A percentile compares a stretch with the other conserved stretches of the same genome.
Evolutionary conservation across 2,113 vertebrate species (phyloP).

Genomic region (Tupaia tana): DNA sequence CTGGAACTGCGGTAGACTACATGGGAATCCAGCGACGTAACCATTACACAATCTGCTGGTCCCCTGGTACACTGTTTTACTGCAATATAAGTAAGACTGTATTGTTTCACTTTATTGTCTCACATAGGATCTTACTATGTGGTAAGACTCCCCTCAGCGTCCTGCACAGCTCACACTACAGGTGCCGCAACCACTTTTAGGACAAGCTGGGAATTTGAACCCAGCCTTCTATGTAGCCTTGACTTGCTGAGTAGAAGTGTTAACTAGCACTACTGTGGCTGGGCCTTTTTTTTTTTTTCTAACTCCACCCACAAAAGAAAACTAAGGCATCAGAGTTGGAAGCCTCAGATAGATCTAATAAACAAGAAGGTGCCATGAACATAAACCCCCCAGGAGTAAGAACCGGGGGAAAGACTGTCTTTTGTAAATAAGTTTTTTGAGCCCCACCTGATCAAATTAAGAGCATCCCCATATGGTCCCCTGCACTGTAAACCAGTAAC

Average conservation of each 20-base stretch:
- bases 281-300: background rate
- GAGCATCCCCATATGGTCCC: background rate
- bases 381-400: background rate
- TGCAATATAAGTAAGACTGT: background rate
- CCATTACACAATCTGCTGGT: too few species aligned
- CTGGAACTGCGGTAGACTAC: too few species aligned
- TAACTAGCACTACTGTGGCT: too few species aligned
- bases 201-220: too few species aligned
- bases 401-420: background rate
- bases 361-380: background rate
- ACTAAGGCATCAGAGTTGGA: background rate
- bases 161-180: too few species aligned
- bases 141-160: too few species aligned
- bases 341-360: background rate
- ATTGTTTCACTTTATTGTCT: background rate
- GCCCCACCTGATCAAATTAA: conserved; percentile 22
- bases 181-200: too few species aligned
- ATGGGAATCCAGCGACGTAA: too few species aligned
- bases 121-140: too few species aligned
- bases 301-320: background rate
- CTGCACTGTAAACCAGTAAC: background rate
- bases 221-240: too few species aligned
- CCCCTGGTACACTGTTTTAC: background rate
- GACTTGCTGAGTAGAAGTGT: too few species aligned
- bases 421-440: background rate